Conservation (phyloP, 1,140 invertebrate species). For the Hyphantria cunea region DNA sequence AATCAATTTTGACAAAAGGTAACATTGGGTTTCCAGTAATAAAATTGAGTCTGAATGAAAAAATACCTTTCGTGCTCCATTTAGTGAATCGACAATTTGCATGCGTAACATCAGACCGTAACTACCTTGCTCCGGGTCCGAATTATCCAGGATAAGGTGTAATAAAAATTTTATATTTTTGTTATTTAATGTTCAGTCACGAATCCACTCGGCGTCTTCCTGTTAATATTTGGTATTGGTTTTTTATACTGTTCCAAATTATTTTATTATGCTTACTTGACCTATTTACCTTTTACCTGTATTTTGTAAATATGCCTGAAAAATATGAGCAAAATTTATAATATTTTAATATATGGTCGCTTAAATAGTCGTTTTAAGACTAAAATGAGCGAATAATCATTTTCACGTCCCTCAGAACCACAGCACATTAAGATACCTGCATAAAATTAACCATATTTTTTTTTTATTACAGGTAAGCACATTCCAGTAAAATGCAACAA, state of each 20-base stretch:
- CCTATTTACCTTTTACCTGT: too few relatives aligned
- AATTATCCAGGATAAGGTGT: slow-evolving; percentile 56
- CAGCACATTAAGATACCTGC: too few relatives aligned
- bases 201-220: slow-evolving; percentile 1
- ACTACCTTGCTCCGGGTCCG: slow-evolving; percentile 43
- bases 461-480: slow-evolving; percentile 44
- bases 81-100: slow-evolving; percentile 52
- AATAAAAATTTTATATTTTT: slow-evolving; percentile 48
- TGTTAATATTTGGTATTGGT: not conserved
- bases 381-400: too few relatives aligned
- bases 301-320: too few relatives aligned
- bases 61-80: slow-evolving; percentile 39
- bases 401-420: too few relatives aligned
- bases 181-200: slow-evolving; percentile 21
- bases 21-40: slow-evolving; percentile 49
- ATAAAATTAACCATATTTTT: not conserved
- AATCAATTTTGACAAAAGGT: slow-evolving; percentile 25
- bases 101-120: slow-evolving; percentile 56
- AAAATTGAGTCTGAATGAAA: slow-evolving; percentile 48
- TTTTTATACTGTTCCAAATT: not conserved
- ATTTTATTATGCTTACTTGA: not conserved
- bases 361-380: too few relatives aligned
- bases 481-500: not conserved
- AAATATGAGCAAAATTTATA: too few relatives aligned
- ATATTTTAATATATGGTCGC: too few relatives aligned